Evolutionary conservation across 1,140 invertebrate species (phyloP).

Genomic region (Drepana arcuata): DNA sequence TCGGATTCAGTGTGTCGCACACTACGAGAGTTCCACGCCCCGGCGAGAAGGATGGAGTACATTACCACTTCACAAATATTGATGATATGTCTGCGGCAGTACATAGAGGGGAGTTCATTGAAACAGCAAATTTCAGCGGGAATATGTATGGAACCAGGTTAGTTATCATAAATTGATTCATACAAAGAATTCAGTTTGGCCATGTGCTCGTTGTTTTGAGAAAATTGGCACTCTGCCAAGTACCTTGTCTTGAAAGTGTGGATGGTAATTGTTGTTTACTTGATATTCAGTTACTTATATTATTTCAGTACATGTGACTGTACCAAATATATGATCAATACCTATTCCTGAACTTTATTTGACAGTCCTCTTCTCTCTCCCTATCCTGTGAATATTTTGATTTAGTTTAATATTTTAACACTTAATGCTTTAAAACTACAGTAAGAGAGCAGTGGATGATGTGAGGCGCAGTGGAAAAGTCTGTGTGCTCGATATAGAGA

Average conservation of each 20-base stretch:
- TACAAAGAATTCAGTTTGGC: slow-evolving; percentile 17
- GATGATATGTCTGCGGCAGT: slow-evolving; percentile 86
- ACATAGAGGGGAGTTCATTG: slow-evolving; percentile 89
- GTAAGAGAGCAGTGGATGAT: slow-evolving; percentile 89
- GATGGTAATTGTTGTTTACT: slow-evolving; percentile 7
- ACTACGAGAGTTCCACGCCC: slow-evolving; percentile 83
- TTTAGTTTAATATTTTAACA: too few species aligned
- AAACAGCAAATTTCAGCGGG: slow-evolving; percentile 91
- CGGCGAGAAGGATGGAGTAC: slow-evolving; percentile 83
- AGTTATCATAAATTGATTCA: slow-evolving; percentile 16
- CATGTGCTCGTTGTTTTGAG: slow-evolving; percentile 55
- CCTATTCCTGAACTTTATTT: too few species aligned
- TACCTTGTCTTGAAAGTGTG: slow-evolving; percentile 22
- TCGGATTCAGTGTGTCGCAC: slow-evolving; percentile 96
- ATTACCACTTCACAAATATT: slow-evolving; percentile 91
- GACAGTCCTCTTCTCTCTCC: too few species aligned
- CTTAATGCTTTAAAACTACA: too few species aligned
- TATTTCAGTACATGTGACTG: neutral
- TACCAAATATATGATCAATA: too few species aligned
- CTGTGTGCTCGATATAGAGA: slow-evolving; percentile 96
- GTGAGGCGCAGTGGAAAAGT: slow-evolving; percentile 87
- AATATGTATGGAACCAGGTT: slow-evolving; percentile 98
- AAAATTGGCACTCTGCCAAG: slow-evolving; percentile 47
- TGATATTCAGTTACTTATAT: neutral
- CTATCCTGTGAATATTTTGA: too few species aligned